phyloP scores from a whole-genome alignment of 92 coral and sea anemone species.

The Epizoanthus illoricatus region DNA sequence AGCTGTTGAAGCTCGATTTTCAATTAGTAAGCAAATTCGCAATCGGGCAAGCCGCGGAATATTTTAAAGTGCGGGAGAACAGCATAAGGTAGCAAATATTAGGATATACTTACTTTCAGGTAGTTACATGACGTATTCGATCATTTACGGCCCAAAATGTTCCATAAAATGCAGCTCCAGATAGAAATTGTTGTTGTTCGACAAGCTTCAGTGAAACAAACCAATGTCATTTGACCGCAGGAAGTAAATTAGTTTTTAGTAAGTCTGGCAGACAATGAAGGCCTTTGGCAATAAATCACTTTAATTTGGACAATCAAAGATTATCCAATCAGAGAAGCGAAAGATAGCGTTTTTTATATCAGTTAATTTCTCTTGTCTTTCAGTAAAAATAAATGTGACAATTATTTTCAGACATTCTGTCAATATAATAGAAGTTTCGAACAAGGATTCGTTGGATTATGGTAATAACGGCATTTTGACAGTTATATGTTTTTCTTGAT shows the following conservation, averaged over 20 bases:
- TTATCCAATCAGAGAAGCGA: constrained; percentile 2
- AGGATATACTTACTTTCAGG: too few species aligned
- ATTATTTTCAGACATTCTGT: not conserved
- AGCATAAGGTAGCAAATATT: too few species aligned
- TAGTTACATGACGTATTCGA: not conserved
- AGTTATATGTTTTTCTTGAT: too few species aligned
- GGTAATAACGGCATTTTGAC: too few species aligned
- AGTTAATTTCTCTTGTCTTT: not conserved
- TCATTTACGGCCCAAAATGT: not conserved
- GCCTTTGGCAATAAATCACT: not conserved
- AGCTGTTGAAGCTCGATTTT: too few species aligned
- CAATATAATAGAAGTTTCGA: not conserved
- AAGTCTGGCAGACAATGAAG: not conserved
- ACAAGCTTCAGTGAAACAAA: not conserved
- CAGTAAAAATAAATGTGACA: not conserved
- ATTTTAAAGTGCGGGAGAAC: too few species aligned
- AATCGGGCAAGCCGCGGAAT: too few species aligned
- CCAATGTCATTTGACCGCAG: not conserved
- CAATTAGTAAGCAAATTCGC: too few species aligned
- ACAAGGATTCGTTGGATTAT: too few species aligned
- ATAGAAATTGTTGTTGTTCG: not conserved
- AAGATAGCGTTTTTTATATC: not conserved
- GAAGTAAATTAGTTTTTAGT: not conserved
- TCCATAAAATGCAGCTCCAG: not conserved
- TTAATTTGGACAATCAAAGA: not conserved